A percentile compares a stretch with the other conserved stretches of the same genome.
Conservation (phyloP, 2,113 vertebrate species). For the Corythoichthys haematopterus region DNA sequence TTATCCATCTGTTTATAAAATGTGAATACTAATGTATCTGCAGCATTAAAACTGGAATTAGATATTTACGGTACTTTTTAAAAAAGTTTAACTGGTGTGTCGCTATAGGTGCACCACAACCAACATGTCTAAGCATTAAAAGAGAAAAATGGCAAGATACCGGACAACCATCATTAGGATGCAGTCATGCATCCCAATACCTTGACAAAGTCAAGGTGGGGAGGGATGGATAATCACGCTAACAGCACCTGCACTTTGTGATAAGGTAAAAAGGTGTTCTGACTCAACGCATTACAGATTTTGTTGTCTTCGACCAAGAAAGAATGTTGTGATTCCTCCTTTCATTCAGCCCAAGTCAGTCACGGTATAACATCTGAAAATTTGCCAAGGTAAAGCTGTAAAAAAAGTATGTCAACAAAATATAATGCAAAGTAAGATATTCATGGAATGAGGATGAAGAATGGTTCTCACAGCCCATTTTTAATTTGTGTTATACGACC, state of each 20-base stretch:
- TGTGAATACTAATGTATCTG: constrained; percentile 8
- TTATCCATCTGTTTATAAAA: not conserved
- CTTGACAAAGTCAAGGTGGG: constrained; percentile 53
- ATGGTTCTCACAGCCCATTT: constrained; percentile 12
- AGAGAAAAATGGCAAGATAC: constrained; percentile 54
- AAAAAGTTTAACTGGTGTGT: constrained; percentile 8
- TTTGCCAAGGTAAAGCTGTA: constrained; percentile 30
- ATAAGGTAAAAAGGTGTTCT: constrained; percentile 43
- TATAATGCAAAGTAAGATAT: constrained; percentile 31
- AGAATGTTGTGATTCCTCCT: constrained; percentile 54
- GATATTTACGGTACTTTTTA: constrained; percentile 17
- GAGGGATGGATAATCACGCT: constrained; percentile 44
- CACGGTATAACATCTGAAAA: constrained; percentile 26
- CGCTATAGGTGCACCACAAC: constrained; percentile 56
- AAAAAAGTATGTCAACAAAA: constrained; percentile 48
- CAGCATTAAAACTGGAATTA: constrained; percentile 29
- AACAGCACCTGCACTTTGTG: constrained; percentile 36
- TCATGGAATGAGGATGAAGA: constrained; percentile 40
- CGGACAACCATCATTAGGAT: constrained; percentile 60
- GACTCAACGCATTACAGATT: constrained; percentile 45
- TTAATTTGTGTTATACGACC: constrained; percentile 23
- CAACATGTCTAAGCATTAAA: constrained; percentile 54
- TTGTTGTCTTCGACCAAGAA: constrained; percentile 46
- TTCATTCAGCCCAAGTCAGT: constrained; percentile 59
- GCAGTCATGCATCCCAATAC: constrained; percentile 59